These are phyloP conservation scores for Sarcophaga peregrina DNA, from an alignment of 1,140 invertebrate species.

Conservation along the genomic window DNA sequence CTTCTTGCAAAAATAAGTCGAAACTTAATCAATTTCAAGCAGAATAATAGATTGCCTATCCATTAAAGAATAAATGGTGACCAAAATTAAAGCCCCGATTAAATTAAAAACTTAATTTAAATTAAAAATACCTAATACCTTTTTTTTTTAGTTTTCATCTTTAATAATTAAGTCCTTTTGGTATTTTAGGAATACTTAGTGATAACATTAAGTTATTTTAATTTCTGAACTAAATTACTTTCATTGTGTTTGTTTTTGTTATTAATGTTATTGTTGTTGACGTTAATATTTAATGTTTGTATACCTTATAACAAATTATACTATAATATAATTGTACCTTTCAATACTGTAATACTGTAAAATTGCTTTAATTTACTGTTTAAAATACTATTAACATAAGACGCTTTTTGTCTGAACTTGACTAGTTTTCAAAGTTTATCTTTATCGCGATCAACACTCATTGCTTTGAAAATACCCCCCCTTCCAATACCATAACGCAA, in stretches of 20 bases:
- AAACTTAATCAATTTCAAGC: too few species aligned
- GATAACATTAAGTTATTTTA: background rate
- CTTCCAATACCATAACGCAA: constrained; percentile 60
- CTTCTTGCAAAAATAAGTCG: too few species aligned
- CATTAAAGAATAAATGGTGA: too few species aligned
- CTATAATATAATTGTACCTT: constrained; percentile 40
- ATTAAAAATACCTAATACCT: too few species aligned
- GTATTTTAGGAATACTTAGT: constrained; percentile 11
- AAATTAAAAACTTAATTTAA: too few species aligned
- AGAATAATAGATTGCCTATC: too few species aligned
- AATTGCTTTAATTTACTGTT: constrained; percentile 42
- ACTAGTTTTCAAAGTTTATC: constrained; percentile 62
- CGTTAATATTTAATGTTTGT: background rate
- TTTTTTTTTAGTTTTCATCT: too few species aligned
- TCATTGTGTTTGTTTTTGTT: constrained; percentile 10
- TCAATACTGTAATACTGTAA: constrained; percentile 40
- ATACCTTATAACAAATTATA: constrained; percentile 17
- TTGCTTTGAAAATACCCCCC: constrained; percentile 64
- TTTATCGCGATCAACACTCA: constrained; percentile 66
- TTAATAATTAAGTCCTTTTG: background rate
- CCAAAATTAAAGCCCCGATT: too few species aligned
- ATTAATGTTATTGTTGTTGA: too few species aligned
- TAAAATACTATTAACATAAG: constrained; percentile 41
- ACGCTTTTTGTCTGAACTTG: constrained; percentile 28
- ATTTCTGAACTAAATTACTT: background rate